These are phyloP conservation scores for Pelobates fuscus DNA, from an alignment of 2,113 vertebrate genomes.

Conservation along the genomic window DNA sequence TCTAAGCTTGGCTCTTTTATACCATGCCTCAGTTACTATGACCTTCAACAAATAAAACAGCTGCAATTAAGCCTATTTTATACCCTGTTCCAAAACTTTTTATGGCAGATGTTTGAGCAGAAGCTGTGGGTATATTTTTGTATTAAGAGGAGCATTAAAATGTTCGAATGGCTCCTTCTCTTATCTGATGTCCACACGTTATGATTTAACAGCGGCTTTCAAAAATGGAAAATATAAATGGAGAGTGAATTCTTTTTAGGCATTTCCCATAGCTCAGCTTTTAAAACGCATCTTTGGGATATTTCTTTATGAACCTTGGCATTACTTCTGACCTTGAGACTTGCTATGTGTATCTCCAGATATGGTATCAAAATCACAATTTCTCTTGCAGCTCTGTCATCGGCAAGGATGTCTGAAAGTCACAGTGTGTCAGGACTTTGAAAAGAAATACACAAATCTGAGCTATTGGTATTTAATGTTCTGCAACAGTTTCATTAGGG, in stretches of 20 bases:
- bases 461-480: background rate
- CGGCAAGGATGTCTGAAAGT: slow-evolving; percentile 43
- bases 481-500: background rate
- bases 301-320: slow-evolving; percentile 50
- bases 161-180: slow-evolving; percentile 38
- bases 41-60: slow-evolving; percentile 44
- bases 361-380: slow-evolving; percentile 46
- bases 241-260: slow-evolving; percentile 47
- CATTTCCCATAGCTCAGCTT: slow-evolving; percentile 37
- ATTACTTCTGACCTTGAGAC: slow-evolving; percentile 42
- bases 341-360: slow-evolving; percentile 32
- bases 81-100: slow-evolving; percentile 43
- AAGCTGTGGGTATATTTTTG: slow-evolving; percentile 46
- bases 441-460: slow-evolving; percentile 6
- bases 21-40: slow-evolving; percentile 8
- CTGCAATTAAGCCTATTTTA: slow-evolving; percentile 39
- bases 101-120: slow-evolving; percentile 44
- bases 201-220: slow-evolving; percentile 47
- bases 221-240: slow-evolving; percentile 51
- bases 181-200: slow-evolving; percentile 43
- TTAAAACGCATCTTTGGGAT: slow-evolving; percentile 48
- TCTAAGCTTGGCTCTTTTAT: slow-evolving; percentile 11
- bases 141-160: slow-evolving; percentile 50
- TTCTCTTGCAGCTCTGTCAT: slow-evolving; percentile 32
- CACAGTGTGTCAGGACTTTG: slow-evolving; percentile 20